Conservation (phyloP, 2,888 invertebrate species). For the Synergus gifuensis region DNA sequence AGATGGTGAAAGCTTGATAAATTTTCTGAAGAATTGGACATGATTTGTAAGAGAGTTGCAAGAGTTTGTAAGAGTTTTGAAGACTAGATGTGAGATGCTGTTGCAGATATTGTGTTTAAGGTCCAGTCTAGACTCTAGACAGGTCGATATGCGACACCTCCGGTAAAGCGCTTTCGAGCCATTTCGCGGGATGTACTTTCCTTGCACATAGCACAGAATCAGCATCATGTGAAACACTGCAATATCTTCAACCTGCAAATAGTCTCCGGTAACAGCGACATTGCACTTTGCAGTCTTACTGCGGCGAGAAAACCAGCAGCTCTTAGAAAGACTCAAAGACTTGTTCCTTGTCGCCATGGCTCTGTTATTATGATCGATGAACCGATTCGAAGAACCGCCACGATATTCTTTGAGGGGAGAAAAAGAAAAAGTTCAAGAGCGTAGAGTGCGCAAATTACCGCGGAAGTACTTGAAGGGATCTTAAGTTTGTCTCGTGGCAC, state of each 20-base stretch:
- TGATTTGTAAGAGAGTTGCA: neutral
- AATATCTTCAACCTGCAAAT: neutral
- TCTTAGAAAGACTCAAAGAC: conserved; percentile 17
- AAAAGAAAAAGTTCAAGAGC: conserved; percentile 20
- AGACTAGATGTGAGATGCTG: conserved; percentile 6
- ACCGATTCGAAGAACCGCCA: conserved; percentile 26
- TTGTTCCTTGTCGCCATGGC: neutral
- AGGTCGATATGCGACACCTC: conserved; percentile 72
- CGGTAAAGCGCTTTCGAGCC: conserved; percentile 49
- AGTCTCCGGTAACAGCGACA: conserved; percentile 7
- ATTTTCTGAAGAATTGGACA: neutral
- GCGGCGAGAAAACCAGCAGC: neutral
- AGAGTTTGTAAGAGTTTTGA: neutral
- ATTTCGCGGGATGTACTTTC: conserved; percentile 6
- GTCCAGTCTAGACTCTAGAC: conserved; percentile 65
- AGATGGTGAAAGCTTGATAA: neutral
- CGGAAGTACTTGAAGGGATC: conserved; percentile 32
- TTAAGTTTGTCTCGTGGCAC: neutral
- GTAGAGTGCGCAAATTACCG: conserved; percentile 7
- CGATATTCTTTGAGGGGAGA: conserved; percentile 10
- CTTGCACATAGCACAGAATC: neutral
- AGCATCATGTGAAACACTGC: conserved; percentile 11
- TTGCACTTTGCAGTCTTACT: neutral
- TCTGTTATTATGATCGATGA: conserved; percentile 36
- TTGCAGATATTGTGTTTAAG: conserved; percentile 26